A percentile compares a stretch with the other conserved stretches of the same genome.
phyloP scores from a whole-genome alignment of 2,797 vertebrate genomes.

The Loris lydekkerianus region DNA sequence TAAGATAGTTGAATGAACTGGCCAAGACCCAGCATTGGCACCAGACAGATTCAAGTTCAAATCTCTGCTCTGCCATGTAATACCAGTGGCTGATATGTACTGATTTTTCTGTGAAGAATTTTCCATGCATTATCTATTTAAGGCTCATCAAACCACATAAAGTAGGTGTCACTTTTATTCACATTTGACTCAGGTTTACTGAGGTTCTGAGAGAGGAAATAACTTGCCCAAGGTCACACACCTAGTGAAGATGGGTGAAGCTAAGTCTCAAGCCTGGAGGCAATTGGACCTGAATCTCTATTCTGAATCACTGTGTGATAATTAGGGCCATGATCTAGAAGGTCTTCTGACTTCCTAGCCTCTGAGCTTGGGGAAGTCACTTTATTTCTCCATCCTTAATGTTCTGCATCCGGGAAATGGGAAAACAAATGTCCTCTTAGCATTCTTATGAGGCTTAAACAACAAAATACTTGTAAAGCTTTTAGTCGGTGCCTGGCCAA shows the following conservation, averaged over 20 bases:
- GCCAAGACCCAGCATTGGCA: background rate
- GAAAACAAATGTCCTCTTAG: background rate
- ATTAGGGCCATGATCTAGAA: fast-evolving
- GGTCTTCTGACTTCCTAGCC: background rate
- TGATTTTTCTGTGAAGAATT: background rate
- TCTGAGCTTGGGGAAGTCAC: background rate
- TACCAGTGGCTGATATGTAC: background rate
- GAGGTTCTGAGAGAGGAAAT: background rate
- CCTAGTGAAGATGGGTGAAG: background rate
- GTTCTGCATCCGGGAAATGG: background rate
- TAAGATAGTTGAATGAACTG: background rate
- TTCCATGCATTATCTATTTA: background rate
- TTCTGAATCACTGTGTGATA: too few species aligned
- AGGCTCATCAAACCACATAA: background rate
- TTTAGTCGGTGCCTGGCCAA: background rate
- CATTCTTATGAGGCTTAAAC: background rate
- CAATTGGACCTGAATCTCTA: background rate
- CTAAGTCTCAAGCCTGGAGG: background rate
- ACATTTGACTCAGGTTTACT: background rate
- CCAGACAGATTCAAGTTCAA: background rate
- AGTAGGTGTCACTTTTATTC: background rate
- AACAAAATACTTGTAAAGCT: background rate
- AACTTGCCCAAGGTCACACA: background rate
- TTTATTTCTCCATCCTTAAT: background rate
- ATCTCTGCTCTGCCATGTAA: background rate